A percentile compares a stretch with the other conserved stretches of the same genome.
These are phyloP conservation scores for Takifugu ocellatus DNA, from an alignment of 2,797 vertebrate species.

Conservation along the genomic window DNA sequence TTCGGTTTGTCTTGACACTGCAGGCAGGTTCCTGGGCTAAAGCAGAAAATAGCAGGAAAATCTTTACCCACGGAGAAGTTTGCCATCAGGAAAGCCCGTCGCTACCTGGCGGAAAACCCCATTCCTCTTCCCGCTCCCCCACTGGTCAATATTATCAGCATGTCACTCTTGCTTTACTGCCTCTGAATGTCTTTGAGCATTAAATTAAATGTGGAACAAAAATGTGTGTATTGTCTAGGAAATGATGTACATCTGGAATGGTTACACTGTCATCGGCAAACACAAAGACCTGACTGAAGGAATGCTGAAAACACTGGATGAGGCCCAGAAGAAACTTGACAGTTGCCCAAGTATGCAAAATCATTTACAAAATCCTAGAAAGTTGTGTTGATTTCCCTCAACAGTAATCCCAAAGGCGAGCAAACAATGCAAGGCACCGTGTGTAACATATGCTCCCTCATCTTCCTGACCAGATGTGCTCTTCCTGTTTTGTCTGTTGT, in stretches of 20 bases:
- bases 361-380: not conserved
- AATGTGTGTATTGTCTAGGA: constrained; percentile 75
- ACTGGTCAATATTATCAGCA: constrained; percentile 77
- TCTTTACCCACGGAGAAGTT: constrained; percentile 98
- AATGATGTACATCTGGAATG: constrained; percentile 99
- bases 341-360: constrained; percentile 79
- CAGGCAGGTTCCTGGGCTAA: constrained; percentile 89
- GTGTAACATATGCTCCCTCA: too few species aligned
- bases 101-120: constrained; percentile 84
- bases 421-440: too few species aligned
- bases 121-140: constrained; percentile 86
- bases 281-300: constrained; percentile 88
- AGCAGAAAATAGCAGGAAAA: constrained; percentile 98
- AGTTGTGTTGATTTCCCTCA: too few species aligned
- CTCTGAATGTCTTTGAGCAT: not conserved
- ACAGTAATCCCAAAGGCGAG: too few species aligned
- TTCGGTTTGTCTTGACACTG: constrained; percentile 22
- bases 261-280: constrained; percentile 95
- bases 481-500: constrained; percentile 5
- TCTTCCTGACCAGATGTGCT: constrained; percentile 1
- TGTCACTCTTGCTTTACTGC: not conserved
- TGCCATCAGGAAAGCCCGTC: constrained; percentile 92
- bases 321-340: constrained; percentile 83
- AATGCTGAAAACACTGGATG: constrained; percentile 88
- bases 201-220: not conserved